Base-by-base conservation (phyloP, 2,113 vertebrate genomes). In the Oncorhynchus gorbuscha region DNA sequence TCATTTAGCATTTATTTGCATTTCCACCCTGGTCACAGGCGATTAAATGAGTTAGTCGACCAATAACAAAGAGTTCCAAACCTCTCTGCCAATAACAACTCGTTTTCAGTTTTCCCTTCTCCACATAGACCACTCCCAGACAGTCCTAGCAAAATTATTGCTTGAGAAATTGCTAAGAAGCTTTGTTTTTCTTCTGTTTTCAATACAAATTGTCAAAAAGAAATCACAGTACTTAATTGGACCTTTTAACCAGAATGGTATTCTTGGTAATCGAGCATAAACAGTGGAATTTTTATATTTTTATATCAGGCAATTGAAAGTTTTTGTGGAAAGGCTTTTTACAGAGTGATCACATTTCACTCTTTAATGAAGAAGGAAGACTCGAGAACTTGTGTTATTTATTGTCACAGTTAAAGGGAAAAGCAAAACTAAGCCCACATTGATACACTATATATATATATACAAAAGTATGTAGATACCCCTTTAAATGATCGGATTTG, bases 231-330 rank as follows among this genome's bases (percentile, higher is more conserved):
- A 18, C 49, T 24, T 39, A 48, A 18, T 48, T 32, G 65, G 78
- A 35, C 35, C 35, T 81, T 81, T 77, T 73, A 81, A 79, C 30
- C 20, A 74, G 69, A 28, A 4, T 76, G 68, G 71, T 55, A 72
- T 81, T 71, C 30, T n/a, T 72, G 1, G 1, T 78, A 66, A 83
- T 73, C 74, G 59, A 73, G 74, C 72, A 65, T 61, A 81, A 77
- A 77, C 74, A 65, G 30, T 68, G 66, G 14, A 67, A 74, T 5
- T 14, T 30, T 0, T 3, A 28, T 28, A 32, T 14, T 51, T 12
- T 20, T n/a, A 61, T 61, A n/a, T 18, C 3, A 61, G 58, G 5
- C 20, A 61, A 61, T 61, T 61, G 5, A n/a, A 61, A 22, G 18
- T 61, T 14, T 68, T 16, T 18, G 35, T 16, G 32, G 32, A 35